phyloP scores from a whole-genome alignment of 2,113 vertebrate genomes.

The Erythrocebus patas region DNA sequence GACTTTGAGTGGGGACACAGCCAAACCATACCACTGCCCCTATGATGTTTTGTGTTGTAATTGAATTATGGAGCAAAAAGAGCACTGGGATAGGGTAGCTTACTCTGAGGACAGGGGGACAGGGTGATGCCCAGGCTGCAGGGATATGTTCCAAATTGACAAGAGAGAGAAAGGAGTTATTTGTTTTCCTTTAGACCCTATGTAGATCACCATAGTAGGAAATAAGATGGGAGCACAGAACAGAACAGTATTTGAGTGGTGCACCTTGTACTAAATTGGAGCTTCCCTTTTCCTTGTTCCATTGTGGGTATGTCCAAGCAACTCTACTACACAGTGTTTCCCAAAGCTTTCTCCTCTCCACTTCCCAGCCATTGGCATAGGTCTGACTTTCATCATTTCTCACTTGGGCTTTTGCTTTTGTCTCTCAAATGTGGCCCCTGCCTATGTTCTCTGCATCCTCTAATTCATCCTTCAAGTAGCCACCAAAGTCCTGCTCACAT shows the following conservation, averaged over 20 bases:
- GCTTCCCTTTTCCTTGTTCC: background rate
- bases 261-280: accelerated
- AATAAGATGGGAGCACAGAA: background rate
- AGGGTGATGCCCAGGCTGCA: background rate
- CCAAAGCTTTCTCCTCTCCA: background rate
- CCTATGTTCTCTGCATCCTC: background rate
- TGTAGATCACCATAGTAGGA: background rate
- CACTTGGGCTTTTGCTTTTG: background rate
- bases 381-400: background rate
- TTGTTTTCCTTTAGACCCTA: background rate
- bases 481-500: background rate
- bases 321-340: background rate
- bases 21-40: background rate
- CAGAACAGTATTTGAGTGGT: background rate
- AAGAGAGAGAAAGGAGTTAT: background rate
- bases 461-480: background rate
- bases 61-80: background rate
- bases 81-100: background rate
- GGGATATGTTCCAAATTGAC: background rate
- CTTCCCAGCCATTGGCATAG: background rate
- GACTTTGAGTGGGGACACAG: no score
- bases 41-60: background rate
- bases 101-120: background rate
- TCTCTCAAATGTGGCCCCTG: background rate
- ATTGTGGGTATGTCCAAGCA: background rate